Percentiles rank a stretch among this genome's conserved stretches.
Conservation (phyloP, 2,113 vertebrate species). For the Procavia capensis region DNA sequence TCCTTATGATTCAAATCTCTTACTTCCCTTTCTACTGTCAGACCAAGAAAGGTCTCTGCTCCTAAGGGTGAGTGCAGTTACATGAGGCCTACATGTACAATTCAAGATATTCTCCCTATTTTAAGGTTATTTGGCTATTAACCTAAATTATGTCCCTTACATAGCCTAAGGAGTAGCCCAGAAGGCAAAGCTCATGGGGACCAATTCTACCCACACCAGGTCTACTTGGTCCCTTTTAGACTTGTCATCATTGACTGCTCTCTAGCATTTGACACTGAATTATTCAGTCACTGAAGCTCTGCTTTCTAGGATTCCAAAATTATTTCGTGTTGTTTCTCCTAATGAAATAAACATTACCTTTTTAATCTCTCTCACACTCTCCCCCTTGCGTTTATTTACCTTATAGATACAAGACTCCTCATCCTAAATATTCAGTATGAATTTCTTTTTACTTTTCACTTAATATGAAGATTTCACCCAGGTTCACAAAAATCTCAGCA, state of each 20-base stretch:
- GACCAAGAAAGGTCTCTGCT: not conserved
- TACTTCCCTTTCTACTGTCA: not conserved
- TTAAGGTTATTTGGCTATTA: not conserved
- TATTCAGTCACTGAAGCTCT: not conserved
- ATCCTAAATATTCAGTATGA: not conserved
- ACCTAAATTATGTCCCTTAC: not conserved
- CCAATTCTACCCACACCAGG: not conserved
- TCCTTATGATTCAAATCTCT: not conserved
- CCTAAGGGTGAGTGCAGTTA: not conserved
- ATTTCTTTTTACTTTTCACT: slow-evolving; percentile 25
- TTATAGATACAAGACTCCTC: not conserved
- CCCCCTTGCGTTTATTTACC: not conserved
- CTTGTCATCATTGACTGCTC: not conserved
- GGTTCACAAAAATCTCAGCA: not conserved
- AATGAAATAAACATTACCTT: not conserved
- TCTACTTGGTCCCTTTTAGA: not conserved
- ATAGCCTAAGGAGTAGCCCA: not conserved
- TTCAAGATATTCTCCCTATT: not conserved
- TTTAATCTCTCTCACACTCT: not conserved
- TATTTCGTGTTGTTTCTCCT: not conserved
- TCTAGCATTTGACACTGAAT: not conserved
- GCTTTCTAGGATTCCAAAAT: slow-evolving; percentile 4
- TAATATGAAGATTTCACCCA: not conserved
- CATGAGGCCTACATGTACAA: not conserved
- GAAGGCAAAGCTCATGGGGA: not conserved